Base-by-base conservation (phyloP, 2,797 vertebrate species). In the Neosilurus mollespiculum region DNA sequence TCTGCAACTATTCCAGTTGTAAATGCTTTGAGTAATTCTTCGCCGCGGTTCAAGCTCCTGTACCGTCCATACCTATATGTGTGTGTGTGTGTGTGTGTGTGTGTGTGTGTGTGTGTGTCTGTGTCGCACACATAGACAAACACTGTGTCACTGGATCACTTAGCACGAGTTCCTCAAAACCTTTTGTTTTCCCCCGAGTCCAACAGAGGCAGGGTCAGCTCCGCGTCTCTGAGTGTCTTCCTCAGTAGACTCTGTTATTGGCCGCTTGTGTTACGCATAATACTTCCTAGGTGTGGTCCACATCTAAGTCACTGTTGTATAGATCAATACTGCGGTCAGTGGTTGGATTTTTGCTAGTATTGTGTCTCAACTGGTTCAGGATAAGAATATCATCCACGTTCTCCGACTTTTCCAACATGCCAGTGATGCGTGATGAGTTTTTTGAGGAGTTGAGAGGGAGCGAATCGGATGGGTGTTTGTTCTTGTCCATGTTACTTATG, bases 401-500 rank as follows among this genome's bases (percentile, higher is more conserved):
- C 49, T 80, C 82, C 1, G 65, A 30, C 14, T 64, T 72, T 20
- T 64, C 69, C 59, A 81, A 30, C n/a, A 72, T 62, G 53, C 34
- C 12, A 26, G 6, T 71, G 34, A 59, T 61, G 62, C 30, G 22
- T 22, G 78, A 14, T 67, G 70, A 26, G 58, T 75, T 72, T 51
- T 75, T 81, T 12, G 62, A 51, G 53, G 67, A 73, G 64, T 34
- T 69, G 34, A 75, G 53, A 34, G 61, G 75, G 54, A 59, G 53
- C 4, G 69, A 53, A 30, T 51, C 59, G 26, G 4, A 11, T 18
- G 58, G n/a, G 88, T 96, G 95, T 81, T 95, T 93, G 77, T 95
- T 94, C 86, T 94, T 94, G 88, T 95, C 95, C 66, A 96, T 88
- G 76, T 94, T 95, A 91, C 96, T 94, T 77, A 94, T 64, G 16